Evolutionary conservation across 53 echinoderm and acorn worm species (phyloP), one percentile per base, ranked within the genome.

Genomic region (Holothuria leucospilota): DNA sequence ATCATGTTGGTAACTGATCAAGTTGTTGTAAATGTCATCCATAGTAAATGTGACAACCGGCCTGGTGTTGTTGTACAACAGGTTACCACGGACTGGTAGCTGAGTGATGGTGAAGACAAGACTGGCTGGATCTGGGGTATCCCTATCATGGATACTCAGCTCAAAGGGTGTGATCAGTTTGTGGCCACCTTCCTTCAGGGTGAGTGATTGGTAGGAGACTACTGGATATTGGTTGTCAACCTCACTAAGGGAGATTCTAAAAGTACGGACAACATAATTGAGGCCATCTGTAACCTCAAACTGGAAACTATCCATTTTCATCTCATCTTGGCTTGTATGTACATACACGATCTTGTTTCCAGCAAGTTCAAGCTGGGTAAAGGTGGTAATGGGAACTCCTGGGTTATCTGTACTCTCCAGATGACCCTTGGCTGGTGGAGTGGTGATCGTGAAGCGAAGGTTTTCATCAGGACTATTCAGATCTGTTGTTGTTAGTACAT

Each of bases 301-400:
- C 87, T 95, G 95, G 95, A 99, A 99, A 82, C 94, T 95, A 79
- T 99, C 99, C 99, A 99, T 99, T 79, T 89, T 91, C 87, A 95
- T 87, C 63, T 99, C 99, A 80, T 99, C 99, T 62, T 86, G 90
- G 62, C 92, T 92, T 52, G 99, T 99, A 86, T 99, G 99, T 46
- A 99, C 99, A 82, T 99, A 99, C 81, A 88, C 93, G 65, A 99
- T 99, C 85, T 99, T 99, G 89, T 92, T 99, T n/a, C 99, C 99
- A 41, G 99, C 99, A 69, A 98, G 74, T 24, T 99, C 95, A 38
- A 99, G 89, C 80, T 99, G 99, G 21, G 99, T 95, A 77, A 99
- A 99, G 51, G 92, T 89, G 78, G 79, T 92, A 89, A 99, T 99
- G 49, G 95, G 94, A 18, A 96, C 92, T 62, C 99, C 99, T 51